Base-by-base conservation (phyloP, 92 coral and sea anemone species). In the Porites lobata region DNA sequence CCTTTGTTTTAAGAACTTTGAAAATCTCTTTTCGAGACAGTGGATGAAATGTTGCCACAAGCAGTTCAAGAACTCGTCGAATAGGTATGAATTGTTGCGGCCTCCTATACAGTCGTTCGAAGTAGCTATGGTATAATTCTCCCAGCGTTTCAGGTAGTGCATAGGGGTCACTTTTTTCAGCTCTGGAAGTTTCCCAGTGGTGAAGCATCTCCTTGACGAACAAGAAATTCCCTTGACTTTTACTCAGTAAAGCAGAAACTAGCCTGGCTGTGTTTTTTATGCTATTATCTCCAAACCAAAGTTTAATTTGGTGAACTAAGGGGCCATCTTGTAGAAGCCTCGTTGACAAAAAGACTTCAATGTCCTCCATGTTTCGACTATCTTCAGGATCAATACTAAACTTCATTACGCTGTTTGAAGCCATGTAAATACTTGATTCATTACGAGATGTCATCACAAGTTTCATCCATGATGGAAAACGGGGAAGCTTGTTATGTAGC, bases 401-500 rank as follows among this genome's bases (percentile, higher is more conserved):
- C 53, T 69, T 67, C 19, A 77, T 65, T 29, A 86, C 26, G 9
- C 87, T 81, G 26, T 78, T 56, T 38, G 91, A 69, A 65, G 85
- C 69, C 19, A 78, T 76, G 2, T 80, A 71, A 62, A 92, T 71
- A 7, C 69, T n/a, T 1, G 94, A 62, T 38, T 91, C 93, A 65
- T 90, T 94, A 9, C 95, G 91, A 21, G 22, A 21, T 21, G 22
- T 21, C 22, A 21, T 21, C 22, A 21, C 22, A 21, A 21, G 22
- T 21, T 87, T 90, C 1, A 94, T 13, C 87, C 91, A 83, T 12
- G 64, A 79, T 13, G 98, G 98, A 72, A 94, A 90, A 20, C 88
- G 85, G 14, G n/a, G 85, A 8, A 82, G 64, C 77, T 87, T 94
- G 67, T 86, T 77, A 19, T 78, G 86, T 10, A 94, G 80, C 22